Evolutionary conservation across 2,797 vertebrate species (phyloP).

Genomic region (Thamnophis elegans): DNA sequence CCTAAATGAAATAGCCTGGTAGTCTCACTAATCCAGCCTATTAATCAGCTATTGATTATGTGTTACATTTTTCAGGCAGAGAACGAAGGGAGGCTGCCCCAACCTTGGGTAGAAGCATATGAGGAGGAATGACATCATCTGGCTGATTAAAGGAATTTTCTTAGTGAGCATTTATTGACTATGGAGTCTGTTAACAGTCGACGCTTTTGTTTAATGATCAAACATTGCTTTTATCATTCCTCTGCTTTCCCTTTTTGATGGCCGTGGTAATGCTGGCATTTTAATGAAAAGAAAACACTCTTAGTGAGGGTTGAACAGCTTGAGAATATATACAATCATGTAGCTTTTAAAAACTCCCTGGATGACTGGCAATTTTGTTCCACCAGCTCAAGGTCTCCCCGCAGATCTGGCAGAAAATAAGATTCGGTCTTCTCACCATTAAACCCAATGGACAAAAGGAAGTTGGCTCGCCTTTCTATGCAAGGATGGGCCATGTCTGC

Average conservation of each 20-base stretch:
- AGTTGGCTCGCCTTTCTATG: neutral
- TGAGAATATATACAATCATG: constrained; percentile 45
- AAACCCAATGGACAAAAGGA: constrained; percentile 19
- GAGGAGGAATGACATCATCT: neutral
- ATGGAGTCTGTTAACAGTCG: constrained; percentile 39
- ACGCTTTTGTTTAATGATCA: constrained; percentile 50
- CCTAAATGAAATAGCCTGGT: neutral
- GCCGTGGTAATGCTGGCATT: constrained; percentile 47
- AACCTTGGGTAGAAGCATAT: no score
- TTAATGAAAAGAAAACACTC: constrained; percentile 51
- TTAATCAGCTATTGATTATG: neutral
- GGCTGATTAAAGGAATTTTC: neutral
- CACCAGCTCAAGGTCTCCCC: constrained; percentile 27
- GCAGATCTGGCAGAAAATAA: constrained; percentile 36
- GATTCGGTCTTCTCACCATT: constrained; percentile 10
- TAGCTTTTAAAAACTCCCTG: constrained; percentile 36
- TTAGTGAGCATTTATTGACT: constrained; percentile 36
- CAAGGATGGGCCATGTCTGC: neutral
- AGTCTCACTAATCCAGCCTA: neutral
- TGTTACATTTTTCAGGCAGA: neutral
- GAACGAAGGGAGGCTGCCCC: neutral
- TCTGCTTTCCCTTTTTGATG: constrained; percentile 39
- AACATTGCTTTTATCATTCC: constrained; percentile 31
- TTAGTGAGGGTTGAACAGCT: constrained; percentile 43
- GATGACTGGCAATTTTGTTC: neutral